Percentiles rank a stretch among this genome's conserved stretches.
Evolutionary conservation across 64 coral and sea anemone species (phyloP).

Genomic region (Cladopsammia gracilis): DNA sequence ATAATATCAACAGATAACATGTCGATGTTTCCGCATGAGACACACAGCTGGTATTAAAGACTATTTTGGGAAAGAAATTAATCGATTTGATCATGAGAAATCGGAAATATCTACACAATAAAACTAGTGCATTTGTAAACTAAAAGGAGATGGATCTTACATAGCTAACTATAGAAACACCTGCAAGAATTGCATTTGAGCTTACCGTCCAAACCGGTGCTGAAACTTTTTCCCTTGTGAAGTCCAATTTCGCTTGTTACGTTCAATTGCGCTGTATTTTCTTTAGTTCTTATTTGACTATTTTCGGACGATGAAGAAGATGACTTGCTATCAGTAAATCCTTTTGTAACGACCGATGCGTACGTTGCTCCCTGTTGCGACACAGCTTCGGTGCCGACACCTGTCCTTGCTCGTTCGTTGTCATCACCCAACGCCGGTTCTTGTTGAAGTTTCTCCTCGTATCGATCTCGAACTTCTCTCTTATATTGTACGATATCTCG

Average conservation of each 20-base stretch:
- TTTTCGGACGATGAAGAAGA: background rate
- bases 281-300: background rate
- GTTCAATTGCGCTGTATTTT: background rate
- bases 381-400: slow-evolving; percentile 26
- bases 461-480: slow-evolving; percentile 82
- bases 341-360: slow-evolving; percentile 91
- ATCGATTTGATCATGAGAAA: background rate
- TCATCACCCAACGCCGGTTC: slow-evolving; percentile 88
- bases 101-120: background rate
- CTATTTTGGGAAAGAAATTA: background rate
- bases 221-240: slow-evolving; percentile 22
- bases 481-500: slow-evolving; percentile 86
- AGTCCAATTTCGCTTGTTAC: background rate
- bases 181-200: background rate
- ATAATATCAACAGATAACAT: background rate
- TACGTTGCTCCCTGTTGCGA: slow-evolving; percentile 56
- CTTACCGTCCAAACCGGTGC: slow-evolving; percentile 47
- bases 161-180: background rate
- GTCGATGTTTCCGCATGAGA: background rate
- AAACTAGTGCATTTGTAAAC: background rate
- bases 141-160: background rate
- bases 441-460: slow-evolving; percentile 82
- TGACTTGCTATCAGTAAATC: slow-evolving; percentile 51
- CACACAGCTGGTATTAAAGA: background rate
- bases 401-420: slow-evolving; percentile 41